phyloP scores from a whole-genome alignment of 2,113 vertebrate genomes.

The Bostrychus sinensis region DNA sequence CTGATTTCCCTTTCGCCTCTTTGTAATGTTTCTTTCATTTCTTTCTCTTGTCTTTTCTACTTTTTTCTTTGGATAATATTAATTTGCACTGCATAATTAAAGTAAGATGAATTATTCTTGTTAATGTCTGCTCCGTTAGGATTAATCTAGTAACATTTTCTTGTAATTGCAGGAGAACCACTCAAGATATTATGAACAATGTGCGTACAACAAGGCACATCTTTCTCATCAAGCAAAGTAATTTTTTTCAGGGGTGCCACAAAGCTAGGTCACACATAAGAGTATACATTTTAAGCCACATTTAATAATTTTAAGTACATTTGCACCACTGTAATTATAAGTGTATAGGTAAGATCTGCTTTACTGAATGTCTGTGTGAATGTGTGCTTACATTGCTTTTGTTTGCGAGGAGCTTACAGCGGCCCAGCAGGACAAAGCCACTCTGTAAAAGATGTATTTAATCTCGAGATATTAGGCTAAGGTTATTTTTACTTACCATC shows the following conservation, averaged over 20 bases:
- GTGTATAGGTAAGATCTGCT: conserved; percentile 10
- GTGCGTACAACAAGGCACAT: conserved; percentile 6
- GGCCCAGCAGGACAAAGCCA: conserved; percentile 42
- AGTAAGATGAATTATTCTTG: background rate
- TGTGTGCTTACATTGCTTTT: conserved; percentile 16
- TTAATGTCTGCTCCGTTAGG: conserved; percentile 4
- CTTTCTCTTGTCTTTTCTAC: background rate
- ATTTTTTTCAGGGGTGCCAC: conserved; percentile 47
- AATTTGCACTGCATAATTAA: conserved; percentile 8
- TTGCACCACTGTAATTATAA: conserved; percentile 56
- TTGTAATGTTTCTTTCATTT: conserved; percentile 38
- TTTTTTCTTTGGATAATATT: background rate
- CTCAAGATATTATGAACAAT: background rate
- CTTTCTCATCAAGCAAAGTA: conserved; percentile 66
- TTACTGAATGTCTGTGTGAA: background rate
- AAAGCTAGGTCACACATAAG: conserved; percentile 58
- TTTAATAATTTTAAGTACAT: conserved; percentile 70
- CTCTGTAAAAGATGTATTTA: conserved; percentile 76
- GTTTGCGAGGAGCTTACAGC: conserved; percentile 38
- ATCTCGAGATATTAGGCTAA: conserved; percentile 77
- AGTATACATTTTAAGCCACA: conserved; percentile 59
- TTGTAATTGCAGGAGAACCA: background rate
- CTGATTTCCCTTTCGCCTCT: conserved; percentile 67
- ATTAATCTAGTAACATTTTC: background rate
- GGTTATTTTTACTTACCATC: conserved; percentile 82